Evolutionary conservation across 2,113 vertebrate species (phyloP).

Genomic region (Sceloporus tristichus): DNA sequence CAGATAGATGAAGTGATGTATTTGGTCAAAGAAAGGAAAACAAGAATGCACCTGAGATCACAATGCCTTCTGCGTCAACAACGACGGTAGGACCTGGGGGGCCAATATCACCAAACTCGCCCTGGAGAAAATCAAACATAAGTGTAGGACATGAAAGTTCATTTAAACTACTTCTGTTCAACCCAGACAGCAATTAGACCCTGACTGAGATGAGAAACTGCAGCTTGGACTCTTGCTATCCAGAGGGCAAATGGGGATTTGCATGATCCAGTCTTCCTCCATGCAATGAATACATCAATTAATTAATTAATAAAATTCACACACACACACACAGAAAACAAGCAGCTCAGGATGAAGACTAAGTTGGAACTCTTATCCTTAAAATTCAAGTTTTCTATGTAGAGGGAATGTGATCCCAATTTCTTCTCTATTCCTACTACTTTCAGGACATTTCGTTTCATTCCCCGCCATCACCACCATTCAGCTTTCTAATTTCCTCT

Average conservation of each 20-base stretch:
- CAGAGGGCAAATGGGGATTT: background rate
- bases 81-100: constrained; percentile 80
- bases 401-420: too few relatives aligned
- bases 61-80: constrained; percentile 56
- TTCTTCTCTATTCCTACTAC: too few relatives aligned
- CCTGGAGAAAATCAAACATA: constrained; percentile 79
- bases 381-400: background rate
- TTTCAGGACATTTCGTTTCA: too few relatives aligned
- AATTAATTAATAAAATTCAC: background rate
- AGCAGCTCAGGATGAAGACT: background rate
- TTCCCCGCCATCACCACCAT: too few relatives aligned
- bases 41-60: constrained; percentile 77
- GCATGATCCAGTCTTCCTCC: background rate
- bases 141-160: constrained; percentile 9
- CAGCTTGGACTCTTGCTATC: background rate
- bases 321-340: background rate
- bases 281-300: background rate
- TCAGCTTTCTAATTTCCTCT: too few relatives aligned
- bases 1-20: background rate
- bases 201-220: background rate
- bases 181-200: background rate
- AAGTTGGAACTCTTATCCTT: background rate
- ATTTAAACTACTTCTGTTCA: background rate
- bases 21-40: constrained; percentile 4
- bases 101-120: constrained; percentile 86